Conservation (phyloP, 2,888 invertebrate species). For the Pegoplata infirma region DNA sequence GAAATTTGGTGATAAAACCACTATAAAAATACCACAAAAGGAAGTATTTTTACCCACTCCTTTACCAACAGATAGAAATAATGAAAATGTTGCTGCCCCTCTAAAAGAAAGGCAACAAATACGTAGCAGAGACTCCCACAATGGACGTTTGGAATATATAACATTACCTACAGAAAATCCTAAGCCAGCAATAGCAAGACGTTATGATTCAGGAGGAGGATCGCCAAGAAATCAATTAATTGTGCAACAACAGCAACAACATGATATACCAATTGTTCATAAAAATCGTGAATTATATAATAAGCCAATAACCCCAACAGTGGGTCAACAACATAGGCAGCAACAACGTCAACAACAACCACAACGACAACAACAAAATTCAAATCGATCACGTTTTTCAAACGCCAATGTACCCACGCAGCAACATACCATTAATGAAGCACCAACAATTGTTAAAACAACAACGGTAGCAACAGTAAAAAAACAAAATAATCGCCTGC, state of each 20-base stretch:
- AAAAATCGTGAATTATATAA: constrained; percentile 47
- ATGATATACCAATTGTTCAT: constrained; percentile 56
- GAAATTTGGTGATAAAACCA: constrained; percentile 59
- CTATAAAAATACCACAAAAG: constrained; percentile 47
- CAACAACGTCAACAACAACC: constrained; percentile 8
- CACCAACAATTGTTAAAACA: constrained; percentile 48
- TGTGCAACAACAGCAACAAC: constrained; percentile 44
- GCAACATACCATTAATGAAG: constrained; percentile 6
- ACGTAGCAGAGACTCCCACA: neutral
- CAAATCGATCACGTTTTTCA: constrained; percentile 45
- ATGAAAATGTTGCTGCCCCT: neutral
- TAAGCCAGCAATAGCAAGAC: neutral
- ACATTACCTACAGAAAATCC: neutral
- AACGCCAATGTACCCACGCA: constrained; percentile 10
- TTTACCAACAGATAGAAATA: neutral
- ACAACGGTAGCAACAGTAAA: neutral
- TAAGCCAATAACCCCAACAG: constrained; percentile 29
- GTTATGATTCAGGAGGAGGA: neutral
- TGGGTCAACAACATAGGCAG: constrained; percentile 20
- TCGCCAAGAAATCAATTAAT: constrained; percentile 44
- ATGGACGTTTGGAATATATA: constrained; percentile 17
- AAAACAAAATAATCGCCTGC: constrained; percentile 5
- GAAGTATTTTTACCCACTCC: constrained; percentile 35
- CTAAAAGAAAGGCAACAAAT: constrained; percentile 3
- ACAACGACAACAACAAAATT: constrained; percentile 50